Evolutionary conservation across 1,140 invertebrate genomes (phyloP), one percentile per base, ranked within the genome.

Genomic region (Platyura marginata): DNA sequence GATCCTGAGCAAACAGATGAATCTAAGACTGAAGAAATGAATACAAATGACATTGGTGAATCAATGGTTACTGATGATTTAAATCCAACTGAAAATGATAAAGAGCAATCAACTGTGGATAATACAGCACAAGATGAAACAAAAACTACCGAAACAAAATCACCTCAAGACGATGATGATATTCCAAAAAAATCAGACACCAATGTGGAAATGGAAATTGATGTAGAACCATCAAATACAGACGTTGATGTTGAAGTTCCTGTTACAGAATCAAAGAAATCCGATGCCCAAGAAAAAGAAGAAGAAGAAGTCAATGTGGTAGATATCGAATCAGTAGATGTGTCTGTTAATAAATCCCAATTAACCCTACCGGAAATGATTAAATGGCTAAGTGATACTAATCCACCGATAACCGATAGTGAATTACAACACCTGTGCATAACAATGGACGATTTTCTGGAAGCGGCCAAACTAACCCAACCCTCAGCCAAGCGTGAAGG

Each of bases 401-500:
- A 56, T 49, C 49, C 16, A 0, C 21, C 33, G 11, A 21, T 21
- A 16, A 44, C 13, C 34, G 40, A 41, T 10, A 41, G 47, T 15
- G 42, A 50, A 21, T 52, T 62, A 33, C 41, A 53, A 0, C 63
- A 68, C 21, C 62, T 90, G 18, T 72, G 56, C 45, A 75, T 93
- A 6, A 74, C 74, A 32, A 68, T 79, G 44, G 64, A 70, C 8
- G 87, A 93, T 55, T 90, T 93, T 54, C 50, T 74, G 41, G 69
- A 66, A 48, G 91, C 92, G 18, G 55, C 95, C 8, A 79, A 80
- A 53, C 67, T 74, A 49, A 79, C 93, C 15, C 82, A 86, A 59
- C 92, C 92, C n/a, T 92, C 89, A 37, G 80, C 89, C 0, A 94
- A 94, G 50, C 70, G 93, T 47, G 94, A 98, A 72, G 95, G 95